Conservation (phyloP, 2,113 vertebrate species). For the Hemichromis elongatus region DNA sequence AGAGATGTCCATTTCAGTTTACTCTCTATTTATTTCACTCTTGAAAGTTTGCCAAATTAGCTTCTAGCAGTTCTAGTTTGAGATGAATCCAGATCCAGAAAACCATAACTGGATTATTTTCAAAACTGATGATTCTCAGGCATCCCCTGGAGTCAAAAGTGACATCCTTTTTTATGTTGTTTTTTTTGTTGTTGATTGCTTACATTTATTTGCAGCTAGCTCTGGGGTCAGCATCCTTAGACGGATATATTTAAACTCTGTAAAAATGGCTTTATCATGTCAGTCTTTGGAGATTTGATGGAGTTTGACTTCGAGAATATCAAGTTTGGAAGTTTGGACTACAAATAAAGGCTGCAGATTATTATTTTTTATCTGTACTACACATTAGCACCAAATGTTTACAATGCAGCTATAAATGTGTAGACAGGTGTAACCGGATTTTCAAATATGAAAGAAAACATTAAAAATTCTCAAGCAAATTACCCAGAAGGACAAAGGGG, state of each 20-base stretch:
- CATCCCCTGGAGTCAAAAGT: background rate
- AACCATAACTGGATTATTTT: background rate
- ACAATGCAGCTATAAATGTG: background rate
- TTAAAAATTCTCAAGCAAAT: background rate
- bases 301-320: background rate
- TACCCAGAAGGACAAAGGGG: background rate
- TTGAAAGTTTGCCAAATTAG: background rate
- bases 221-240: background rate
- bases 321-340: background rate
- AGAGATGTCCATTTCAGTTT: background rate
- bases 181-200: background rate
- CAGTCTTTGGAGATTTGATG: background rate
- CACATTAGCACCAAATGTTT: background rate
- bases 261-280: background rate
- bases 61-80: background rate
- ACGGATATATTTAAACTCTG: background rate
- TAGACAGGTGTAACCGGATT: background rate
- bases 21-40: background rate
- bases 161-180: background rate
- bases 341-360: background rate
- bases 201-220: background rate
- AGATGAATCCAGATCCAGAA: background rate
- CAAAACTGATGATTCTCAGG: background rate
- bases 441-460: background rate
- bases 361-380: background rate